Evolutionary conservation across 2,888 invertebrate species (phyloP).

Genomic region (Dermolepida albohirtum): DNA sequence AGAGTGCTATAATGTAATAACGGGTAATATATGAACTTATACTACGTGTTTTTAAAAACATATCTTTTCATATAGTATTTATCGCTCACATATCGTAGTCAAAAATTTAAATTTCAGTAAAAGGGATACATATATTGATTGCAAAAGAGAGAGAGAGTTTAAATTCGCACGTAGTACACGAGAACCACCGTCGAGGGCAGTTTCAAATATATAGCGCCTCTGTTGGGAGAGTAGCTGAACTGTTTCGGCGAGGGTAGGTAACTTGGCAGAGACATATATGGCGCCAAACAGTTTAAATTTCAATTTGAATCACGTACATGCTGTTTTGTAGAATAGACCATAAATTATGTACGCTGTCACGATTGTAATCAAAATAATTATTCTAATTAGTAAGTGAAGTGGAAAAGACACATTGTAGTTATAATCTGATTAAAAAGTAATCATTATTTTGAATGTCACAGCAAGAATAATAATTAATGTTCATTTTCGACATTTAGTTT

Average conservation of each 20-base stretch:
- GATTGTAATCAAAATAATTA: conserved; percentile 32
- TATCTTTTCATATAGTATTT: no score
- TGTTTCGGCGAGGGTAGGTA: conserved; percentile 29
- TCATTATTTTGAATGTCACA: no score
- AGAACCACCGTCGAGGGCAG: conserved; percentile 49
- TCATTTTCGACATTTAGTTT: no score
- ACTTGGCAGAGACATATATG: neutral
- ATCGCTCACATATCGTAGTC: no score
- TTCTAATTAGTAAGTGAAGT: conserved; percentile 24
- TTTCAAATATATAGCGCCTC: conserved; percentile 46
- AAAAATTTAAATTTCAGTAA: conserved; percentile 6
- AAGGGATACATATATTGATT: conserved; percentile 31
- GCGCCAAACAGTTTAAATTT: conserved; percentile 26
- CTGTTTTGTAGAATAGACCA: conserved; percentile 23
- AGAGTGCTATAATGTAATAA: no score
- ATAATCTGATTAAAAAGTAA: conserved; percentile 16
- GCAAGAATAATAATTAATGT: no score
- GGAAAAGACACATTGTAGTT: conserved; percentile 4
- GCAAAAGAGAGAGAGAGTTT: neutral
- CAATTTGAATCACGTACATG: conserved; percentile 31
- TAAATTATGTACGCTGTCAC: conserved; percentile 31
- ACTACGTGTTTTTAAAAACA: no score
- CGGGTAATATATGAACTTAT: no score
- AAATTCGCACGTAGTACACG: conserved; percentile 43
- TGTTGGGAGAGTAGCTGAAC: conserved; percentile 49